phyloP scores from a whole-genome alignment of 1,140 invertebrate genomes.

The Drosophila bocqueti region DNA sequence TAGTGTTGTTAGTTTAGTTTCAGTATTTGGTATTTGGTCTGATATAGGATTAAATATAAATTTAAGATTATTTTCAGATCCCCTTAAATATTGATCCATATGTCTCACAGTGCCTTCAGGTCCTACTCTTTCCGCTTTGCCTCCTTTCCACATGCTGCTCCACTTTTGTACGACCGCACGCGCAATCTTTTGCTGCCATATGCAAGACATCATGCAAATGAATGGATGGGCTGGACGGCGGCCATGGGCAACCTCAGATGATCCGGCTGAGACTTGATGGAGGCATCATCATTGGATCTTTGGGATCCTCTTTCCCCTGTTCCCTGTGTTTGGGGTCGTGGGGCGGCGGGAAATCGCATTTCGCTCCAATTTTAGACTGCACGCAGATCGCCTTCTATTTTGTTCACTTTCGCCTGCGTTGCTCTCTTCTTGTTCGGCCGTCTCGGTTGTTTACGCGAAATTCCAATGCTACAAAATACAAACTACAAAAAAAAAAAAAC shows the following conservation, averaged over 20 bases:
- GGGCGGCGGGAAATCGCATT: conserved; percentile 28
- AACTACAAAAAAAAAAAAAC: not conserved
- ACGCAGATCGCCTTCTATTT: not conserved
- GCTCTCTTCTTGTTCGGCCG: not conserved
- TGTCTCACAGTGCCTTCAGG: not conserved
- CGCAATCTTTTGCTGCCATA: conserved; percentile 64
- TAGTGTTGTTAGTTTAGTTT: too few species aligned
- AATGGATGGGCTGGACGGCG: conserved; percentile 30
- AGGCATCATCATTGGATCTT: conserved; percentile 10
- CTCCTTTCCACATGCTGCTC: conserved; percentile 36
- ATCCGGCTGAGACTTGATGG: conserved; percentile 18
- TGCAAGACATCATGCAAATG: conserved; percentile 63
- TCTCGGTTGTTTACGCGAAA: conserved; percentile 65
- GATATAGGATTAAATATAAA: not conserved
- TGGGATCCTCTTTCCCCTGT: not conserved
- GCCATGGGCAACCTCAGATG: conserved; percentile 25
- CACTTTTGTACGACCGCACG: conserved; percentile 61
- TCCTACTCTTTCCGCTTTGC: conserved; percentile 6
- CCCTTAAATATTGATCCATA: not conserved
- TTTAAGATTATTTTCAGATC: not conserved
- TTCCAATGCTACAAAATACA: conserved; percentile 30
- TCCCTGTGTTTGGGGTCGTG: not conserved
- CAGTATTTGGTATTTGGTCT: not conserved
- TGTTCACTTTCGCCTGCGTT: conserved; percentile 3
- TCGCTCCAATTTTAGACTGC: conserved; percentile 36